Percentiles rank a stretch among this genome's conserved stretches.
Conservation (phyloP, 1,140 invertebrate species). For the Drosophila seguyi region DNA sequence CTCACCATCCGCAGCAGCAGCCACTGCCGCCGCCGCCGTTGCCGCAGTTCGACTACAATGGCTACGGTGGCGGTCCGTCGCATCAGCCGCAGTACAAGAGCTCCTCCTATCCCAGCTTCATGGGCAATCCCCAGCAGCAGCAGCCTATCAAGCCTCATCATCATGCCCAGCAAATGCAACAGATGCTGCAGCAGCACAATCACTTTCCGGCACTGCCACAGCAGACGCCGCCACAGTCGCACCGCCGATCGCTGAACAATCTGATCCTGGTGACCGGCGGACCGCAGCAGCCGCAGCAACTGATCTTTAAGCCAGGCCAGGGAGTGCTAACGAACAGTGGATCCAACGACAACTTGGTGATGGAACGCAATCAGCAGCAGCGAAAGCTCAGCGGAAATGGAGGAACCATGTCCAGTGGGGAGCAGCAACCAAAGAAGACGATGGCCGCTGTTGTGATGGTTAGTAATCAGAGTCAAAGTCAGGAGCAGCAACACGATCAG, state of each 20-base stretch:
- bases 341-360: slow-evolving; percentile 51
- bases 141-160: slow-evolving; percentile 83
- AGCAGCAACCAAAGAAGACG: slow-evolving; percentile 79
- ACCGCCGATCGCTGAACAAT: slow-evolving; percentile 82
- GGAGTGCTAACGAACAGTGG: slow-evolving; percentile 66
- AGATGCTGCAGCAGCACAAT: slow-evolving; percentile 79
- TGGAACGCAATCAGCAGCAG: slow-evolving; percentile 57
- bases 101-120: slow-evolving; percentile 86
- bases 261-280: slow-evolving; percentile 79
- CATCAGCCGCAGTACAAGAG: slow-evolving; percentile 85
- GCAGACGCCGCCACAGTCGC: slow-evolving; percentile 74
- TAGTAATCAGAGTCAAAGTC: slow-evolving; percentile 67
- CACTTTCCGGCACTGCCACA: slow-evolving; percentile 86
- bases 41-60: slow-evolving; percentile 65
- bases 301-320: slow-evolving; percentile 77
- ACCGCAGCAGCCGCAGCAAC: slow-evolving; percentile 77
- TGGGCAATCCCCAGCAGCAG: slow-evolving; percentile 64
- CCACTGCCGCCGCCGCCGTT: slow-evolving; percentile 30
- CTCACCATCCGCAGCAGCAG: slow-evolving; percentile 66
- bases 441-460: slow-evolving; percentile 84
- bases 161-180: slow-evolving; percentile 81
- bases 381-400: slow-evolving; percentile 60
- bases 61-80: slow-evolving; percentile 50
- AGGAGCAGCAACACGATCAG: slow-evolving; percentile 40
- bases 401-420: slow-evolving; percentile 22